Conservation (phyloP, 2,113 vertebrate genomes). For the Caracal caracal region DNA sequence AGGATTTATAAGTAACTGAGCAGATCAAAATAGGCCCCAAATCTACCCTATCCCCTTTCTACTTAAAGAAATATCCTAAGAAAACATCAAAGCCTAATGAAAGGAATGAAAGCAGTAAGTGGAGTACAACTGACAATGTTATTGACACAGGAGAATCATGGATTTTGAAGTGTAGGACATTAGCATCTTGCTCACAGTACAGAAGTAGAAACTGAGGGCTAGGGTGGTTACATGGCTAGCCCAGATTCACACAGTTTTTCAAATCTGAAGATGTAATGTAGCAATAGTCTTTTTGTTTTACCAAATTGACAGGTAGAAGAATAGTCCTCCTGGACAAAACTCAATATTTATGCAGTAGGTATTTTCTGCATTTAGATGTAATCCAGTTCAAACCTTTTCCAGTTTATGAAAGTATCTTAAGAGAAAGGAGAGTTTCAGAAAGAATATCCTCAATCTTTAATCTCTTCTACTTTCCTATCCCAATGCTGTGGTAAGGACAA, state of each 20-base stretch:
- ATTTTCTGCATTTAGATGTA: background rate
- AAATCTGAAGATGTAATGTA: background rate
- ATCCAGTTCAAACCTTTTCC: background rate
- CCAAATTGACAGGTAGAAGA: background rate
- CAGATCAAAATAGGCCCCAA: background rate
- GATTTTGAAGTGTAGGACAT: background rate
- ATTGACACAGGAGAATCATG: background rate
- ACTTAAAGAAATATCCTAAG: background rate
- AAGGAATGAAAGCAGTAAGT: background rate
- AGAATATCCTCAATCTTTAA: background rate
- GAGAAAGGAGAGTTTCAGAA: background rate
- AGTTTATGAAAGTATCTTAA: background rate
- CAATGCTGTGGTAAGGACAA: background rate
- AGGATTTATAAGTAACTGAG: background rate
- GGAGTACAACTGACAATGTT: background rate
- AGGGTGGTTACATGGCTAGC: background rate
- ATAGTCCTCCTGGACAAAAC: background rate
- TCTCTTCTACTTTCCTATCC: background rate
- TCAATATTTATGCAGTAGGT: background rate
- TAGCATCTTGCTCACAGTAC: background rate
- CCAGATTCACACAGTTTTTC: background rate
- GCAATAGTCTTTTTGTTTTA: background rate
- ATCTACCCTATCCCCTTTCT: background rate
- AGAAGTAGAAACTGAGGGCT: background rate
- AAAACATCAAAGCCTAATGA: background rate